Conservation (phyloP, 2,888 invertebrate species). For the Leptinotarsa haldemani region DNA sequence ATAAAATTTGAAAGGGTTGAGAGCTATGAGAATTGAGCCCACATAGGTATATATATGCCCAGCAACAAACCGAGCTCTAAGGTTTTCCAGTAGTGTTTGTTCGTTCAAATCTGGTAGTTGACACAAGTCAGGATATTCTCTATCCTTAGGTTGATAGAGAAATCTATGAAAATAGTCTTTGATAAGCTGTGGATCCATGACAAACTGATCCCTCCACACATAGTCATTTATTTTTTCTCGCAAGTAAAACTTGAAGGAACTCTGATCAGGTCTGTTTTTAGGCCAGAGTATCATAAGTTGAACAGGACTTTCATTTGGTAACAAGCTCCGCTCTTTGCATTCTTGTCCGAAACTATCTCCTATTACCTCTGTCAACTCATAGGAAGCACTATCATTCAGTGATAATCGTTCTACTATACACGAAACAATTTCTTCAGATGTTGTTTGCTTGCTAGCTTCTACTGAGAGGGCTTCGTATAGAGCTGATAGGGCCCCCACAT, state of each 20-base stretch:
- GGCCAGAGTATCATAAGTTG: slow-evolving; percentile 88
- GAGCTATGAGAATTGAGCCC: slow-evolving; percentile 93
- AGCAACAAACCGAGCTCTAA: slow-evolving; percentile 87
- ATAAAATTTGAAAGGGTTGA: slow-evolving; percentile 94
- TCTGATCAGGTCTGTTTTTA: slow-evolving; percentile 69
- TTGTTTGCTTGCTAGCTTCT: slow-evolving; percentile 92
- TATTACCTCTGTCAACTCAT: slow-evolving; percentile 89
- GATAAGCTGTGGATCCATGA: slow-evolving; percentile 91
- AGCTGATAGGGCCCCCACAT: slow-evolving; percentile 87
- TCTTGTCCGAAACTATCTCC: slow-evolving; percentile 88
- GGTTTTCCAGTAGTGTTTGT: slow-evolving; percentile 90
- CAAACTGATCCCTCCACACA: slow-evolving; percentile 88
- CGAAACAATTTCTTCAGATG: slow-evolving; percentile 90
- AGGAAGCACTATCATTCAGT: slow-evolving; percentile 73
- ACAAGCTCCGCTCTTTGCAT: slow-evolving; percentile 91
- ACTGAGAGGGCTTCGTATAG: slow-evolving; percentile 91
- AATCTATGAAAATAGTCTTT: slow-evolving; percentile 93
- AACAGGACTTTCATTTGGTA: slow-evolving; percentile 83
- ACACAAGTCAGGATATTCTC: slow-evolving; percentile 95
- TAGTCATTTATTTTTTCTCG: slow-evolving; percentile 87
- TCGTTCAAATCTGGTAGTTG: slow-evolving; percentile 96
- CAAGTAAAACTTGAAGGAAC: slow-evolving; percentile 82
- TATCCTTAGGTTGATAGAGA: slow-evolving; percentile 90
- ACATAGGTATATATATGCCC: slow-evolving; percentile 97
- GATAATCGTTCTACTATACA: slow-evolving; percentile 84